Evolutionary conservation across 2,797 vertebrate genomes (phyloP).

Genomic region (Gorsachius magnificus): DNA sequence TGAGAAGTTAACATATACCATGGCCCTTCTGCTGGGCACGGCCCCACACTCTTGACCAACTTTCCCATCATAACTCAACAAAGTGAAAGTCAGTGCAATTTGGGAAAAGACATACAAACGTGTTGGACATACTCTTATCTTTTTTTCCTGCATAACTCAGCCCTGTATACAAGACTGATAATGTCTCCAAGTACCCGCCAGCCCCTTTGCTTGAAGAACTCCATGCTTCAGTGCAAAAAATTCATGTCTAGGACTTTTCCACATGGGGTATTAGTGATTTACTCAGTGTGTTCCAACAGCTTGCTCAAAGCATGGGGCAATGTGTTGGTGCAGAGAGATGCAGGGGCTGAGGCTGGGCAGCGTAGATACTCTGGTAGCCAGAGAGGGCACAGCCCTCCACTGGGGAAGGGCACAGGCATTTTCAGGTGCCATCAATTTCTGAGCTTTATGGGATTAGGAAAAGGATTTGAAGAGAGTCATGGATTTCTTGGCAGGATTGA

Average conservation of each 20-base stretch:
- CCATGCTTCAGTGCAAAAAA: neutral
- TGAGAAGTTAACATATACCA: neutral
- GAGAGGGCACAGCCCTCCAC: accelerated
- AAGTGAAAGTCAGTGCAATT: neutral
- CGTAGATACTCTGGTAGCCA: accelerated
- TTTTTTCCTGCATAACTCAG: neutral
- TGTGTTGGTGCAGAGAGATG: accelerated
- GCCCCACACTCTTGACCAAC: neutral
- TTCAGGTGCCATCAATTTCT: neutral
- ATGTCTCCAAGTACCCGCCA: neutral
- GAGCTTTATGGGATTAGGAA: neutral
- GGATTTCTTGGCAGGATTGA: neutral
- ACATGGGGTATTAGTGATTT: neutral
- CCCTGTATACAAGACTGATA: neutral
- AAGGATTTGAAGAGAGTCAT: neutral
- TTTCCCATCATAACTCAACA: neutral
- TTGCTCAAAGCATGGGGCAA: accelerated
- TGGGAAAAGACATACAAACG: neutral
- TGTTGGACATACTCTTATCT: neutral
- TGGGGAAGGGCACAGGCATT: neutral
- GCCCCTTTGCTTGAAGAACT: neutral
- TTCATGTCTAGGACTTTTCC: neutral
- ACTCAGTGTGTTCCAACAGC: neutral
- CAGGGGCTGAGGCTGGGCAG: neutral
- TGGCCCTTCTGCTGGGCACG: neutral